A percentile compares a stretch with the other conserved stretches of the same genome.
Conservation (phyloP, 1,140 invertebrate genomes). For the Drosophila punjabiensis region DNA sequence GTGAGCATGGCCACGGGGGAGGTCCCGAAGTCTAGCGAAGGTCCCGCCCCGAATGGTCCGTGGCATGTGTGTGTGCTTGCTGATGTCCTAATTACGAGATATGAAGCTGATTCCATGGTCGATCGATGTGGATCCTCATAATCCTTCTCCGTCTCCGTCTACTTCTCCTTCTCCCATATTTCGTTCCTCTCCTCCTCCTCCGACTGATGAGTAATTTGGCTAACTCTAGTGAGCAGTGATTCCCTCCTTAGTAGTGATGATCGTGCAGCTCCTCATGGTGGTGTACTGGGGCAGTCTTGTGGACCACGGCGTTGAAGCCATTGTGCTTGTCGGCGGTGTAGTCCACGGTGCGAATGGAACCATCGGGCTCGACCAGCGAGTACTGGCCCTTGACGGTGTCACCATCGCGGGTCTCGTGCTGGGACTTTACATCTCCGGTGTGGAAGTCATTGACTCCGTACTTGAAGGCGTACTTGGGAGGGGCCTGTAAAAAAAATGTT, state of each 20-base stretch:
- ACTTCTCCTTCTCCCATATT: slow-evolving; percentile 6
- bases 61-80: slow-evolving; percentile 56
- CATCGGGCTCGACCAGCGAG: slow-evolving; percentile 87
- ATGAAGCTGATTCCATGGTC: slow-evolving; percentile 81
- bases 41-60: slow-evolving; percentile 12
- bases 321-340: slow-evolving; percentile 86
- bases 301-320: slow-evolving; percentile 88
- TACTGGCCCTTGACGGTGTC: slow-evolving; percentile 86
- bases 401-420: slow-evolving; percentile 86
- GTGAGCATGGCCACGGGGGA: slow-evolving; percentile 34
- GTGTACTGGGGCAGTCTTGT: slow-evolving; percentile 87
- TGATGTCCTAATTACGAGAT: slow-evolving; percentile 83
- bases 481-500: slow-evolving; percentile 65
- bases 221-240: slow-evolving; percentile 67
- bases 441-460: slow-evolving; percentile 87
- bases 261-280: slow-evolving; percentile 80
- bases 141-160: slow-evolving; percentile 17
- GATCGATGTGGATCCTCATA: slow-evolving; percentile 54
- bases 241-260: slow-evolving; percentile 51
- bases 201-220: slow-evolving; percentile 73
- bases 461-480: slow-evolving; percentile 86
- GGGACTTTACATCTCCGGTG: slow-evolving; percentile 87
- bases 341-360: slow-evolving; percentile 86
- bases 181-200: slow-evolving; percentile 17
- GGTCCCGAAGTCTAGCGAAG: slow-evolving; percentile 22